Percentiles rank a stretch among this genome's conserved stretches.
phyloP scores from a whole-genome alignment of 2,113 vertebrate species.

The Brevimyrus niger region DNA sequence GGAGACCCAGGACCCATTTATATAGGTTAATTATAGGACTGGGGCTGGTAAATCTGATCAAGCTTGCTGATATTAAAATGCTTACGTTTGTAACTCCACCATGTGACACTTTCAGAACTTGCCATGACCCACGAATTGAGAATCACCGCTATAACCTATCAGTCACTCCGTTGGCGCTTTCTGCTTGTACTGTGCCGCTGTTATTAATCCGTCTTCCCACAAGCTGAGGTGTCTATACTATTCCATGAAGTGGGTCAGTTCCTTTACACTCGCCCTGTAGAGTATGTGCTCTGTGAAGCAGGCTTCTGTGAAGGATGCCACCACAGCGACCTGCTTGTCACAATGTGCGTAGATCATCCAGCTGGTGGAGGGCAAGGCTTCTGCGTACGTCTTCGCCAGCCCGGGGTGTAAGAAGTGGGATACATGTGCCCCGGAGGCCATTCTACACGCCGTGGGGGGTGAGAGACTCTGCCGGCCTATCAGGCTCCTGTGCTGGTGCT shows the following conservation, averaged over 20 bases:
- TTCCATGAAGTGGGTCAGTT: not conserved
- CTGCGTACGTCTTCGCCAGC: slow-evolving; percentile 93
- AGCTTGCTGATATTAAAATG: no score
- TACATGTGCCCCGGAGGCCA: slow-evolving; percentile 89
- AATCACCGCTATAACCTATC: not conserved
- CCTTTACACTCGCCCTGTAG: not conserved
- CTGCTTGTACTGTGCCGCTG: not conserved
- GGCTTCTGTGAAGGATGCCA: not conserved
- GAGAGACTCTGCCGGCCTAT: slow-evolving; percentile 20
- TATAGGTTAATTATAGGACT: no score
- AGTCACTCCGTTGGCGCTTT: not conserved
- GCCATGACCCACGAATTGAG: no score
- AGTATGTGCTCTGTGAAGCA: not conserved
- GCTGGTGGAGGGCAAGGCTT: slow-evolving; percentile 89
- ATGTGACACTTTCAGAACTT: no score
- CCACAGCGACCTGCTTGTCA: not conserved
- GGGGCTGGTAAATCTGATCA: no score
- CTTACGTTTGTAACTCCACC: no score
- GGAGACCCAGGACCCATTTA: no score
- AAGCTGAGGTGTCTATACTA: not conserved
- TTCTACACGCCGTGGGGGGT: slow-evolving; percentile 91
- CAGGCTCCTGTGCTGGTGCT: not conserved
- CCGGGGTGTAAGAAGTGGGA: slow-evolving; percentile 98
- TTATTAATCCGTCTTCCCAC: not conserved
- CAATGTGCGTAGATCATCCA: slow-evolving; percentile 77